Percentiles rank a stretch among this genome's conserved stretches.
phyloP scores from a whole-genome alignment of 2,113 vertebrate genomes.

The Fulica atra region DNA sequence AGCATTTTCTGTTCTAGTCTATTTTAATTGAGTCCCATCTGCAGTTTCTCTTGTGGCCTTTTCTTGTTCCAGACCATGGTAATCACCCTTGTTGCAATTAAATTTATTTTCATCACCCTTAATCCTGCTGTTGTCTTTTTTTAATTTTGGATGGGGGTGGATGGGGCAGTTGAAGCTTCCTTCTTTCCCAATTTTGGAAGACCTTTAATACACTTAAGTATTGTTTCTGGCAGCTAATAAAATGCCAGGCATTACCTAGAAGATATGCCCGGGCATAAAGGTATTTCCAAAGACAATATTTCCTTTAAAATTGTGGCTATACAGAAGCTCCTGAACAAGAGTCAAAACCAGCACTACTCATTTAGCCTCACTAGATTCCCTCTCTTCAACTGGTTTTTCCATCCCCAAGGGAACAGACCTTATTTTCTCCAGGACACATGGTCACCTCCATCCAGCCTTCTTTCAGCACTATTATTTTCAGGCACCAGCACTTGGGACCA shows the following conservation, averaged over 20 bases:
- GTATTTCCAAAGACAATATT: conserved; percentile 48
- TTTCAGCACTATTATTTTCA: neutral
- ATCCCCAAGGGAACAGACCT: neutral
- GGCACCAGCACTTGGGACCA: neutral
- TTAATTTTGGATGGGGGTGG: too few relatives aligned
- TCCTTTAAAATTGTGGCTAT: neutral
- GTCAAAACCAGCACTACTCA: neutral
- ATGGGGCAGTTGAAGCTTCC: neutral
- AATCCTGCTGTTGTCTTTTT: neutral
- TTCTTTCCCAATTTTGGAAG: neutral
- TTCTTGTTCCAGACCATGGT: conserved; percentile 19
- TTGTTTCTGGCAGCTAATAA: conserved; percentile 26
- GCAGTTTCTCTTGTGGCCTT: conserved; percentile 30
- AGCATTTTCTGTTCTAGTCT: conserved; percentile 14
- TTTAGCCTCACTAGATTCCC: neutral
- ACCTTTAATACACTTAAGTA: neutral
- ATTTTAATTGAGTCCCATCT: conserved; percentile 22
- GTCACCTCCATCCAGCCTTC: neutral
- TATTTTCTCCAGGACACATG: neutral
- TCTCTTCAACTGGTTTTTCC: neutral
- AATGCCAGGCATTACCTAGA: conserved; percentile 12
- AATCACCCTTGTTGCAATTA: conserved; percentile 7
- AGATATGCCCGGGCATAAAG: neutral
- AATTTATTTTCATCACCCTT: neutral
- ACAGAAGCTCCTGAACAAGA: neutral